phyloP scores from a whole-genome alignment of 2,888 invertebrate genomes.

The Eupithecia subumbrata region DNA sequence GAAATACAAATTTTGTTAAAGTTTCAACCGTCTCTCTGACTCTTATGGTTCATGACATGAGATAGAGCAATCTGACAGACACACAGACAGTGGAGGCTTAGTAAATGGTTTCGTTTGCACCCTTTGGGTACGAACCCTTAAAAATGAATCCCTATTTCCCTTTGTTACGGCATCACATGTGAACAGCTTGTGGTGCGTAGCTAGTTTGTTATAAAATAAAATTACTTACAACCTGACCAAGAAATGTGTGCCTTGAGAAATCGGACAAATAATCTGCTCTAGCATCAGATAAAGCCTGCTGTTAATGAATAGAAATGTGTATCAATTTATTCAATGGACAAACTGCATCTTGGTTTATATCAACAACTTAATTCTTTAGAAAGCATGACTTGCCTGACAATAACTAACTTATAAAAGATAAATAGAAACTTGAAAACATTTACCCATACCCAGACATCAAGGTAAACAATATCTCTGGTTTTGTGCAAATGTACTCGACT shows the following conservation, averaged over 20 bases:
- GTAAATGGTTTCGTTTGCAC: too few relatives aligned
- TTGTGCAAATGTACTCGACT: constrained; percentile 99
- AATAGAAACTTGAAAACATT: constrained; percentile 35
- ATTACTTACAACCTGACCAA: not conserved
- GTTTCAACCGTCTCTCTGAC: too few relatives aligned
- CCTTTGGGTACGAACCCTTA: too few relatives aligned
- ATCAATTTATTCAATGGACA: not conserved
- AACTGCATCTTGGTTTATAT: not conserved
- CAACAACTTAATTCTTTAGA: not conserved
- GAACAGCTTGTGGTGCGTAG: too few relatives aligned
- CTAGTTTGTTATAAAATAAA: not conserved
- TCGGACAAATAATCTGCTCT: not conserved
- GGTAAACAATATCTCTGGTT: constrained; percentile 98
- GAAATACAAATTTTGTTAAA: too few relatives aligned
- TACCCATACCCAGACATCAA: constrained; percentile 94
- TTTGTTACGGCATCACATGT: too few relatives aligned
- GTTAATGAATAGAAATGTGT: not conserved
- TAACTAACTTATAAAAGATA: constrained; percentile 15
- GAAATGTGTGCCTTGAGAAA: not conserved
- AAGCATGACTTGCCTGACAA: not conserved
- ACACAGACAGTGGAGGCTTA: too few relatives aligned
- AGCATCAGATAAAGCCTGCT: not conserved
- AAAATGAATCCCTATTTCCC: too few relatives aligned
- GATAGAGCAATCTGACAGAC: too few relatives aligned
- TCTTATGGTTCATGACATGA: too few relatives aligned